Conservation (phyloP, 2,797 vertebrate species). For the Scarus forsteni region DNA sequence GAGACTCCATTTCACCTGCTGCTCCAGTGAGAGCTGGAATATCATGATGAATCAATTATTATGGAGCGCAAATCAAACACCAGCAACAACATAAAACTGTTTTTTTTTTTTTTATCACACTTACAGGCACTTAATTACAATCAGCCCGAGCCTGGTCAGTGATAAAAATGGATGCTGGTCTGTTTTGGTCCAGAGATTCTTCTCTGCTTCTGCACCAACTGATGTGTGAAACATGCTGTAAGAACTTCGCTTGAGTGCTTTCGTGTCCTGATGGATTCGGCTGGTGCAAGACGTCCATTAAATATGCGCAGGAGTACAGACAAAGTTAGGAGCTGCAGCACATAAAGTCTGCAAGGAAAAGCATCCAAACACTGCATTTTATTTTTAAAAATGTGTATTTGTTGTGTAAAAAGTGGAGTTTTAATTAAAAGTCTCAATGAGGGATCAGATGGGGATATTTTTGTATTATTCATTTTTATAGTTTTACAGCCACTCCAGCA, state of each 20-base stretch:
- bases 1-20: constrained; percentile 12
- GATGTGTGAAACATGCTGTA: background rate
- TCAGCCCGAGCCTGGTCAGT: constrained; percentile 9
- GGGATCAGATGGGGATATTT: too few relatives aligned
- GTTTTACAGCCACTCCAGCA: too few relatives aligned
- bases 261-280: constrained; percentile 10
- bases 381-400: too few relatives aligned
- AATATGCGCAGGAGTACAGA: background rate
- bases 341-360: too few relatives aligned
- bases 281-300: constrained; percentile 7
- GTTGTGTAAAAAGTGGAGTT: too few relatives aligned
- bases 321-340: background rate
- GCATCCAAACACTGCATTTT: too few relatives aligned
- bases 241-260: constrained; percentile 13
- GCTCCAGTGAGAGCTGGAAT: constrained; percentile 16
- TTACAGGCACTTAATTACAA: constrained; percentile 5
- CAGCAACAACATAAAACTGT: too few relatives aligned
- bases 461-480: too few relatives aligned
- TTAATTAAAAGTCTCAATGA: too few relatives aligned
- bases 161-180: background rate
- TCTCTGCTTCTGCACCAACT: background rate
- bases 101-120: too few relatives aligned
- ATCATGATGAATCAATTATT: constrained; percentile 14
- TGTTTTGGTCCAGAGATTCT: background rate
- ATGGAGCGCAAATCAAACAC: too few relatives aligned